phyloP scores from a whole-genome alignment of 2,888 invertebrate genomes.

The Perizoma affinitatum region DNA sequence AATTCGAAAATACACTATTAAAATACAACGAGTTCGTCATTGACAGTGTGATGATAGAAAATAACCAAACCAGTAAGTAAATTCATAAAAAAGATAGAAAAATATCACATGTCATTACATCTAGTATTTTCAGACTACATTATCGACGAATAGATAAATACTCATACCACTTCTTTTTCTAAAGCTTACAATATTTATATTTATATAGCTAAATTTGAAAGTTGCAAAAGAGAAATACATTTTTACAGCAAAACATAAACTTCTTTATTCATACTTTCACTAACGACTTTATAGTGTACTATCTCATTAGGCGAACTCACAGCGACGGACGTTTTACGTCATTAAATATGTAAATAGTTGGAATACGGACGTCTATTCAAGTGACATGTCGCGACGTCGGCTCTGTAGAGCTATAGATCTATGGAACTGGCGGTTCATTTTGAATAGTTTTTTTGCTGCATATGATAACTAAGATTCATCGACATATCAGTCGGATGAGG shows the following conservation, averaged over 20 bases:
- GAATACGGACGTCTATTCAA: conserved; percentile 76
- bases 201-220: conserved; percentile 12
- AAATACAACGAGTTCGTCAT: neutral
- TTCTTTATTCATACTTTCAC: conserved; percentile 39
- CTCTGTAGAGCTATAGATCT: conserved; percentile 56
- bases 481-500: too few species aligned
- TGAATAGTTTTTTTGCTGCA: too few species aligned
- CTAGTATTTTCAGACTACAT: too few species aligned
- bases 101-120: too few species aligned
- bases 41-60: too few species aligned
- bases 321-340: conserved; percentile 71
- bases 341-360: conserved; percentile 81
- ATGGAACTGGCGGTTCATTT: conserved; percentile 38
- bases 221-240: neutral
- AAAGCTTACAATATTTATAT: neutral
- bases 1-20: conserved; percentile 1
- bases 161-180: too few species aligned
- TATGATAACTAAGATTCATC: too few species aligned
- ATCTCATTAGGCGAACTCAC: conserved; percentile 72
- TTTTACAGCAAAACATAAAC: conserved; percentile 27
- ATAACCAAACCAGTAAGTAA: too few species aligned
- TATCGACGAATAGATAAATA: too few species aligned
- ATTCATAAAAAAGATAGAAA: too few species aligned
- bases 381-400: conserved; percentile 71
- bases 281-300: conserved; percentile 59